Evolutionary conservation across 2,797 vertebrate genomes (phyloP).

Genomic region (Eidolon dupreanum): DNA sequence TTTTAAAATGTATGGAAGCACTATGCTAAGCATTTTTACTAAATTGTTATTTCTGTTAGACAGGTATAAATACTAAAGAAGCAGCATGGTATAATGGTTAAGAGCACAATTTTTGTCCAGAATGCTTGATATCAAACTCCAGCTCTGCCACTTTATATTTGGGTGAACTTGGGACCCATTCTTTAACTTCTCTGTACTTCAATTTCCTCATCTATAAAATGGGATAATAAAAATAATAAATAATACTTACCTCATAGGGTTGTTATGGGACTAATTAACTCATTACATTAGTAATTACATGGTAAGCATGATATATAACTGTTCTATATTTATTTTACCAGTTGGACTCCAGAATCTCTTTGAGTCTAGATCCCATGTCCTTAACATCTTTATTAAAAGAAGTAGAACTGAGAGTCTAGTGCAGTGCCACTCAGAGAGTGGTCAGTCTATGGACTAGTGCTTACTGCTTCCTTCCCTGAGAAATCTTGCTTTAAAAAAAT

Average conservation of each 20-base stretch:
- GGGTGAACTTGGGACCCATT: neutral
- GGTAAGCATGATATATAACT: neutral
- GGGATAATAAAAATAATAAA: neutral
- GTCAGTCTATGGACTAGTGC: neutral
- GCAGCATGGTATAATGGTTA: neutral
- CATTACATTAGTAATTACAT: neutral
- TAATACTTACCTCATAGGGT: neutral
- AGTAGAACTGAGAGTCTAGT: neutral
- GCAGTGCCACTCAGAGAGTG: neutral
- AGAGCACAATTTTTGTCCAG: neutral
- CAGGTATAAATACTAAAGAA: neutral
- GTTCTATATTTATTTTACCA: slow-evolving; percentile 1
- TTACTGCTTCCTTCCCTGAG: neutral
- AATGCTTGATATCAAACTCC: neutral
- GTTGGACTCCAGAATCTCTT: neutral
- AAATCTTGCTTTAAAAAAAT: slow-evolving; percentile 27
- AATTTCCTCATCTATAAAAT: neutral
- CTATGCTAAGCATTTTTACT: slow-evolving; percentile 20
- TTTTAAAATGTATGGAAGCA: slow-evolving; percentile 13
- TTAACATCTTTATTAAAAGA: neutral
- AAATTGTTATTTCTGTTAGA: neutral
- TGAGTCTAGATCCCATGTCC: neutral
- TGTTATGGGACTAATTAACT: neutral
- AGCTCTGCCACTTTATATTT: neutral
- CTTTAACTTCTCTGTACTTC: neutral